Evolutionary conservation across 2,888 invertebrate species (phyloP), one percentile per base, ranked within the genome.

Genomic region (Cryptophagus acutangulus): DNA sequence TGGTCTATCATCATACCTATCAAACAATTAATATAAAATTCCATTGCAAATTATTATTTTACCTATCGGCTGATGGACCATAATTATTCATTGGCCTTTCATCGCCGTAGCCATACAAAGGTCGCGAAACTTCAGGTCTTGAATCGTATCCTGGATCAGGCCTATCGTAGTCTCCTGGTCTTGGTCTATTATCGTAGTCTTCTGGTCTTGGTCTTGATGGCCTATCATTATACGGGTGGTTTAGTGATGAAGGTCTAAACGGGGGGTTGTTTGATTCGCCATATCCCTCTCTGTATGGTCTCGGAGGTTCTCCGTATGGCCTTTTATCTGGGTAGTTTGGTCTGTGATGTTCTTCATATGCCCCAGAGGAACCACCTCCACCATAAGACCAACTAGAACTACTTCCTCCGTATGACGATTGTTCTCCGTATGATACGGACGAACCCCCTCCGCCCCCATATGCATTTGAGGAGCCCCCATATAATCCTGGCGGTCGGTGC

Each of bases 181-280:
- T 33, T 4, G 40, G 44, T 12, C 30, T 18, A 8, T 12, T 16
- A 20, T 40, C 31, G n/a, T n/a, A n/a, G n/a, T n/a, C n/a, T n/a
- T n/a, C n/a, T n/a, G n/a, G n/a, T n/a, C 18, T 38, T 29, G n/a
- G 38, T 40, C 40, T 43, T 9, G 43, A 35, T 5, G 43, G 37
- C 12, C 18, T 36, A 20, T 46, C 45, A 10, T 37, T 38, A 13
- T 47, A 47, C 17, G 47, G 48, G 17, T 47, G 45, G 15, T 51
- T 45, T 12, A 52, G 43, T 26, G 38, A 38, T 24, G 45, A 33
- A 16, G 57, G 55, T 39, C 48, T 41, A 25, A 45, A 52, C 29
- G 48, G 46, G 3, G 48, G 48, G 13, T 38, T 17, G 31, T 15
- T 9, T 14, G n/a, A n/a, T n/a, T n/a, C n/a, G n/a, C 31, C 16